Conservation (phyloP, 2,888 invertebrate species). For the Ornithoptera priamus region DNA sequence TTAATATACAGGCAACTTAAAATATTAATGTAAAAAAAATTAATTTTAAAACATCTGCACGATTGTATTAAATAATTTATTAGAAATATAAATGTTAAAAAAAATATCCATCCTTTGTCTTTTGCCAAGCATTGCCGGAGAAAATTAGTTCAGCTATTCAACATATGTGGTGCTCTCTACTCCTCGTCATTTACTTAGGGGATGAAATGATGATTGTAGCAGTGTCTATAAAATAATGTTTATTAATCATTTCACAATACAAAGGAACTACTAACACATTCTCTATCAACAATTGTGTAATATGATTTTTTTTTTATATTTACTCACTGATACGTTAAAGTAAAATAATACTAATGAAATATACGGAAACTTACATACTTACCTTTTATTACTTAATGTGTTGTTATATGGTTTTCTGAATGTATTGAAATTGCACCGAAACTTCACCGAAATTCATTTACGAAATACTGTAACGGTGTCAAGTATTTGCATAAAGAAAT, state of each 20-base stretch:
- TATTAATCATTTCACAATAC: not conserved
- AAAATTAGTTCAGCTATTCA: not conserved
- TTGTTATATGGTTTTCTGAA: not conserved
- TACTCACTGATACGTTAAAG: no score
- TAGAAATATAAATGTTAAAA: not conserved
- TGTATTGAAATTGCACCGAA: not conserved
- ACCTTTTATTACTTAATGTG: not conserved
- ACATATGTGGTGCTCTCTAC: not conserved
- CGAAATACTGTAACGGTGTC: not conserved
- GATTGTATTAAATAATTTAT: not conserved
- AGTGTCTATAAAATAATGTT: not conserved
- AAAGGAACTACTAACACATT: not conserved
- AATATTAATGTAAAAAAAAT: not conserved
- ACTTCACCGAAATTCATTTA: not conserved
- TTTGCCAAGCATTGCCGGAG: not conserved
- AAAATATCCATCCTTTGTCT: not conserved
- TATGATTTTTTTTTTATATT: no score
- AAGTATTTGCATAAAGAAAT: conserved; percentile 4
- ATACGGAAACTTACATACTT: not conserved
- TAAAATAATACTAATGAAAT: no score
- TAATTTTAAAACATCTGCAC: not conserved
- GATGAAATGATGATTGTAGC: not conserved
- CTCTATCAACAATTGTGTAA: no score
- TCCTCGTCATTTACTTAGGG: not conserved
- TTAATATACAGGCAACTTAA: not conserved